phyloP scores from a whole-genome alignment of 1,140 invertebrate species.

The Trichonephila inaurata region DNA sequence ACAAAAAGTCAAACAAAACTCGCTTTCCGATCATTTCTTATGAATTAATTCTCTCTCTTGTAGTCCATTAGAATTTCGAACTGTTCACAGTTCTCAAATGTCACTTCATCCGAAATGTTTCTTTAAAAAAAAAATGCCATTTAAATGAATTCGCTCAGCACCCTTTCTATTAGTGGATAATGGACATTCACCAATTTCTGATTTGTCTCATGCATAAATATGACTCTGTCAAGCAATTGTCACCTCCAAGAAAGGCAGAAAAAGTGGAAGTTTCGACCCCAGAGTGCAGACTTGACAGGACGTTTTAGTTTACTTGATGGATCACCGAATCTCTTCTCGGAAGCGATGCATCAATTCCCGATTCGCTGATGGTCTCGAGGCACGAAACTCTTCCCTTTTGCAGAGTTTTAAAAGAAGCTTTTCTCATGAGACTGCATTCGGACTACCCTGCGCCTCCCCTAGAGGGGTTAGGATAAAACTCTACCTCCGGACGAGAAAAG shows the following conservation, averaged over 20 bases:
- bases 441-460: not conserved
- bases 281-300: constrained; percentile 58
- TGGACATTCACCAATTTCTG: not conserved
- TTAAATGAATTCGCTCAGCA: not conserved
- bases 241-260: not conserved
- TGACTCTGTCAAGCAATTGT: constrained; percentile 50
- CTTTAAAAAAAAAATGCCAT: not conserved
- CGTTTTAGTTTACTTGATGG: constrained; percentile 69
- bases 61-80: not conserved
- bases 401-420: constrained; percentile 10
- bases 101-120: too few species aligned
- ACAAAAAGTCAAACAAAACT: too few species aligned
- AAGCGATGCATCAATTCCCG: constrained; percentile 68
- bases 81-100: not conserved
- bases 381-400: constrained; percentile 23
- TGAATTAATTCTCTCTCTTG: not conserved
- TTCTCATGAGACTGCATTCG: not conserved
- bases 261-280: not conserved
- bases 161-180: not conserved
- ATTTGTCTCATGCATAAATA: constrained; percentile 62
- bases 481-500: not conserved
- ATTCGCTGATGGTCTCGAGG: constrained; percentile 20
- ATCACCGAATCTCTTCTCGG: constrained; percentile 32
- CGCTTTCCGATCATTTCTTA: too few species aligned
- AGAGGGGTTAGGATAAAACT: not conserved